Evolutionary conservation across 2,113 vertebrate species (phyloP), one percentile per base, ranked within the genome.

Genomic region (Corythornis cristatus): DNA sequence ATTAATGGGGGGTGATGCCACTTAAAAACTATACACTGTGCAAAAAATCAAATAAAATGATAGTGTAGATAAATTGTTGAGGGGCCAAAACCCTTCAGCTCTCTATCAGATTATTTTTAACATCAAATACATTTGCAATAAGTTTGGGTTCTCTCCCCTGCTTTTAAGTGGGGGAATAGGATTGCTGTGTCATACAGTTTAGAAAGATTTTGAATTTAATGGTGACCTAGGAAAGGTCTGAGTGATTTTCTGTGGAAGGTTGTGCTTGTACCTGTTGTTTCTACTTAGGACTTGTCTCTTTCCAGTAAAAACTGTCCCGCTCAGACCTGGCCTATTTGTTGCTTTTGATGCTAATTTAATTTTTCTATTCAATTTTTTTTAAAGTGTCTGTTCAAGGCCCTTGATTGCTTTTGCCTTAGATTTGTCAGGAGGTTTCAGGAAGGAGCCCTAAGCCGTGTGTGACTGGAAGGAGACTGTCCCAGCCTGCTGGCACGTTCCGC

Each of bases 341-440:
- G 62, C 64, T 81, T 26, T 60, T 28, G 48, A 7, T 65, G 79
- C 65, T 58, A 2, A 73, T 89, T 75, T 81, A 26, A 72, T 72
- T 87, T 68, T 68, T 76, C 56, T 50, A 4, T 58, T 71, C 18
- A 22, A 66, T 84, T 58, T 76, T 37, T 37, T 37, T 37, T 37
- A 9, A 37, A 42, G 1, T 43, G 76, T 72, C 83, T 43, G 73
- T 93, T 95, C 45, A 93, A 94, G 89, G 67, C 73, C 83, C 50
- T 88, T 35, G 76, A 51, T 74, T 83, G 33, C 86, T 64, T 83
- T 35, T 79, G 81, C 72, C 75, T 58, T 65, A 66, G 78, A 28
- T 25, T 45, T 83, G 51, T 43, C 68, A 53, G 82, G 64, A 71
- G 87, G 3, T 18, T 65, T 65, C 83, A 86, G 96, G 96, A 93